Percentiles rank a stretch among this genome's conserved stretches.
These are phyloP conservation scores for Cynoglossus semilaevis DNA, from an alignment of 2,113 vertebrate genomes.

Conservation along the genomic window DNA sequence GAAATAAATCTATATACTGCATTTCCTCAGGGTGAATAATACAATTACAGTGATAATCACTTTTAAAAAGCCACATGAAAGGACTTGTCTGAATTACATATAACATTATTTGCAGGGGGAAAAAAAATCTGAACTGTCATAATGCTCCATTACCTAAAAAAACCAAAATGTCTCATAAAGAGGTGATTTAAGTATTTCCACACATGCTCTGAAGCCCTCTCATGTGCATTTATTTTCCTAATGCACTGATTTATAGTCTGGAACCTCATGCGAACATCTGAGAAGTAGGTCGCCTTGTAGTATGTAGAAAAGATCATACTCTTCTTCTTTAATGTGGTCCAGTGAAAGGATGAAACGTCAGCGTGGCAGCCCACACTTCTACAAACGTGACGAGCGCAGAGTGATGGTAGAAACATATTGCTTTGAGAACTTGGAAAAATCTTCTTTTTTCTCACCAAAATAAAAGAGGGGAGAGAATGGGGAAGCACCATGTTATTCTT, in stretches of 20 bases:
- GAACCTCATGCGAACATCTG: slow-evolving; percentile 13
- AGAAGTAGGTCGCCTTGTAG: slow-evolving; percentile 37
- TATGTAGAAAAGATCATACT: slow-evolving; percentile 12
- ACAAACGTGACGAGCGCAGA: slow-evolving; percentile 20
- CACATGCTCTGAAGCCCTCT: slow-evolving; percentile 3
- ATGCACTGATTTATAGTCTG: slow-evolving; percentile 21
- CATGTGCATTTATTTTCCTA: slow-evolving; percentile 9
- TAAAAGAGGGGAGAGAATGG: not conserved
- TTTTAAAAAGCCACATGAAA: too few relatives aligned
- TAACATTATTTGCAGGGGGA: slow-evolving; percentile 2
- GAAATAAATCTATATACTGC: too few relatives aligned
- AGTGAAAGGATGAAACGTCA: slow-evolving; percentile 8
- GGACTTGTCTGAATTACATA: not conserved
- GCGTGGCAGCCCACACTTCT: slow-evolving; percentile 11
- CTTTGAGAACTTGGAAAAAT: slow-evolving; percentile 5
- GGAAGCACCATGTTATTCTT: slow-evolving; percentile 1
- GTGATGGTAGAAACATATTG: slow-evolving; percentile 7
- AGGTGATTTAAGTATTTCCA: slow-evolving; percentile 38
- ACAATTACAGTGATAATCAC: too few relatives aligned
- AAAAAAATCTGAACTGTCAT: slow-evolving; percentile 31
- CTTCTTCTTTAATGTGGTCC: slow-evolving; percentile 33
- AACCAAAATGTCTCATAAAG: slow-evolving; percentile 32
- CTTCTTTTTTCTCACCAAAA: slow-evolving; percentile 4
- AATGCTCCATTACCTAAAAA: slow-evolving; percentile 11
- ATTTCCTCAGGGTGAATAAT: too few relatives aligned